Evolutionary conservation across 2,888 invertebrate species (phyloP), one percentile per base, ranked within the genome.

Genomic region (Xylophagus ater): DNA sequence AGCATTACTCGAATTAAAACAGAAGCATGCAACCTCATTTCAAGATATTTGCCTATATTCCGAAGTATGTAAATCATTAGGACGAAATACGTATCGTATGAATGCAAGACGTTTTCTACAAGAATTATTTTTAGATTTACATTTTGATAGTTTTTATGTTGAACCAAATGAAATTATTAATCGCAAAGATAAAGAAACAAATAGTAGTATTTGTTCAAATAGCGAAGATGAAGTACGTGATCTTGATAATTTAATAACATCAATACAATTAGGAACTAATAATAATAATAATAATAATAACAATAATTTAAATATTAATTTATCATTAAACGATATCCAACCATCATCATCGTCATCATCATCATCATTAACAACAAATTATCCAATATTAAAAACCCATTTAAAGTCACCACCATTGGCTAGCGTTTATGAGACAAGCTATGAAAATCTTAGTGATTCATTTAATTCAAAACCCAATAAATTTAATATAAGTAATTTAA

Each of bases 21-120:
- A 84, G 54, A 73, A 74, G 24, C 72, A 81, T 61, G 78, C 83
- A 3, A 71, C 75, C 21, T 68, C 76, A 45, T 84, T 84, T 65
- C 77, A 86, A 65, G 88, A 89, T 57, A 70, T 86, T 42, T 96
- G 96, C 63, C 73, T 94, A 13, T 96, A 90, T 67, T 92, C 90
- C 1, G 94, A 96, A 62, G 81, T 92, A 10, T 82, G 86, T 59
- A 77, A 76, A 45, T 70, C 86, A 40, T 68, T 94, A 40, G 77
- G 84, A 1, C 73, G 76, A 37, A 82, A 81, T 59, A 80, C 82
- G 29, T 92, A 88, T 63, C 76, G 89, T 55, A 69, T 92, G 55
- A 74, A 76, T 44, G 81, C 89, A 3, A 72, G 94, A 9, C 74
- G 90, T 40, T 88, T 93, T 62, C 69, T 96, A 20, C 94, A 96